Evolutionary conservation across 2,113 vertebrate species (phyloP).

Genomic region (Eretmochelys imbricata): DNA sequence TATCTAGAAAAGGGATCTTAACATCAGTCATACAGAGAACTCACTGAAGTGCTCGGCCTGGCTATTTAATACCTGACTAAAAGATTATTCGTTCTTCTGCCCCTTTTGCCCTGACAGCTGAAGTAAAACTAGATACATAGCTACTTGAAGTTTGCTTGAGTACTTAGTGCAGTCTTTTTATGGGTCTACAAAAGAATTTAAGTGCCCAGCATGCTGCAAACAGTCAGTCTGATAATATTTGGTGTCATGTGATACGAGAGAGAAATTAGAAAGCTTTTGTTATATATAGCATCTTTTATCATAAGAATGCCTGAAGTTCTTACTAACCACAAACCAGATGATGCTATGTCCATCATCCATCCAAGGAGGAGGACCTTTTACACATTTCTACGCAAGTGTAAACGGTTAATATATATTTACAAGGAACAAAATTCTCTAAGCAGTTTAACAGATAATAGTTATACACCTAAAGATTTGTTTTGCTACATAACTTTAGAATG

Average conservation of each 20-base stretch:
- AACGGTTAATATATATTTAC: background rate
- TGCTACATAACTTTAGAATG: background rate
- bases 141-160: background rate
- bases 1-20: background rate
- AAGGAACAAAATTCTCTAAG: background rate
- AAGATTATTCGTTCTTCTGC: accelerated
- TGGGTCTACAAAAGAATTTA: background rate
- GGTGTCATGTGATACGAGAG: background rate
- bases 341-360: background rate
- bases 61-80: background rate
- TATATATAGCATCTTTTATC: background rate
- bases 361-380: background rate
- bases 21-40: background rate
- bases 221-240: background rate
- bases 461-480: background rate
- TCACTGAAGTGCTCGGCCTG: background rate
- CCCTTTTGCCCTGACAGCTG: accelerated
- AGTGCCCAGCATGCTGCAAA: background rate
- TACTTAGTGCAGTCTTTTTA: background rate
- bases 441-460: background rate
- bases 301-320: background rate
- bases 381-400: background rate
- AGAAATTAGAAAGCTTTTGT: background rate
- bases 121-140: background rate
- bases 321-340: background rate